phyloP scores from a whole-genome alignment of 2,888 invertebrate species.

The Operophtera brumata region DNA sequence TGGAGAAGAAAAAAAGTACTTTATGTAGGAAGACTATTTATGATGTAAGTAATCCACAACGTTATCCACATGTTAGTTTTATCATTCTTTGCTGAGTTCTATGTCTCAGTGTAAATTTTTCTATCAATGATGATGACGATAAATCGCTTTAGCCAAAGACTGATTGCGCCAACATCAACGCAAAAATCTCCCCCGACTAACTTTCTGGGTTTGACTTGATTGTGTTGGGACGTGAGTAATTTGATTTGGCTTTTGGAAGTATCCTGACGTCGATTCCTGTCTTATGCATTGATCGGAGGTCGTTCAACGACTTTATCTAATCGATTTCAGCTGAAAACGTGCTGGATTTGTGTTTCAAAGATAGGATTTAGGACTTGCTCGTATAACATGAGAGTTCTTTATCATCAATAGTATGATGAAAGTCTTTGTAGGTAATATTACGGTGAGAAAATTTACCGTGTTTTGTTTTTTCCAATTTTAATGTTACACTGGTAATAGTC shows the following conservation, averaged over 20 bases:
- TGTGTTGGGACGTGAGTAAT: conserved; percentile 32
- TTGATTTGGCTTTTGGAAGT: conserved; percentile 25
- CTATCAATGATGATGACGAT: too few relatives aligned
- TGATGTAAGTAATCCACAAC: too few relatives aligned
- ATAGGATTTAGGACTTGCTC: background rate
- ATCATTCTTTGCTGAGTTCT: too few relatives aligned
- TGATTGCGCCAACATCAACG: conserved; percentile 13
- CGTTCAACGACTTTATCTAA: background rate
- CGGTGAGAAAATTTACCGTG: too few relatives aligned
- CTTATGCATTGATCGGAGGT: conserved; percentile 14
- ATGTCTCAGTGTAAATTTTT: too few relatives aligned
- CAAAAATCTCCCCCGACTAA: conserved; percentile 23
- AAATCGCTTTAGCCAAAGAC: background rate
- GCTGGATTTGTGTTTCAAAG: too few relatives aligned
- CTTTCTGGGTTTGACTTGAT: conserved; percentile 37
- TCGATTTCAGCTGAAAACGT: background rate
- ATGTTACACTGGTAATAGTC: too few relatives aligned
- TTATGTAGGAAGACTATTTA: too few relatives aligned
- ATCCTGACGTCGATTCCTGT: conserved; percentile 18
- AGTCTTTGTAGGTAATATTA: background rate
- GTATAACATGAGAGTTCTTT: background rate
- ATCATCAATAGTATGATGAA: too few relatives aligned
- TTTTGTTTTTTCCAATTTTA: too few relatives aligned
- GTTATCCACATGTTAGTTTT: too few relatives aligned
- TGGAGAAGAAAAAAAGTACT: too few relatives aligned